Base-by-base conservation (phyloP, 2,797 vertebrate genomes). In the Catharus ustulatus region DNA sequence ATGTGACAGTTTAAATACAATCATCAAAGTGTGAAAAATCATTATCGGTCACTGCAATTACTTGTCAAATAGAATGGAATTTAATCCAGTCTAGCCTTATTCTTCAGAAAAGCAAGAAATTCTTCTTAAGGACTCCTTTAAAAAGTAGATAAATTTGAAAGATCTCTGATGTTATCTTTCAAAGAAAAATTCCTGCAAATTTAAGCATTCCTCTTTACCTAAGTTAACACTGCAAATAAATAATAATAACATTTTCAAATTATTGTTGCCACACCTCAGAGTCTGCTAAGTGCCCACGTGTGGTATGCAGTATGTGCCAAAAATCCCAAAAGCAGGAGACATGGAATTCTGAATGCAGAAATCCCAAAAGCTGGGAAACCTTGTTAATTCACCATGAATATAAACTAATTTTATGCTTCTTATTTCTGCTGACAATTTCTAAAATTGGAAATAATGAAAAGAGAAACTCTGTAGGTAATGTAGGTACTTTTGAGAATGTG, bases 371-470 rank as follows among this genome's bases (percentile, higher is more conserved):
- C 46, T 86, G 42, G 36, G 19, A 74, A 80, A 43, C 27, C 84
- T 77, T 80, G 5, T 45, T 85, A 77, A 51, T 23, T 32, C 15
- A 49, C 21, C 43, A 15, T 69, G 55, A 73, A 42, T 73, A 72
- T 69, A 78, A 94, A 43, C 10, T 67, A 26, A 57, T 72, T 84
- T 88, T 83, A 54, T 62, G 13, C 43, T 75, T 46, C 34, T 54
- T 86, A 5, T 92, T 90, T 94, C 75, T 85, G 40, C 42, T 84
- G 42, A 29, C 54, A 57, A 15, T 80, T 87, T 92, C 84, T 85
- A 59, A 84, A 86, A 59, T 32, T 49, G 26, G 46, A 67, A 87
- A 10, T 67, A 84, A 64, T 49, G 42, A 81, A 77, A 80, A 79
- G 45, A 73, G 29, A 49, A 69, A 68, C 23, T 73, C 51, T 58